A percentile compares a stretch with the other conserved stretches of the same genome.
phyloP scores from a whole-genome alignment of 2,888 invertebrate species.

The Apotomis betuletana region DNA sequence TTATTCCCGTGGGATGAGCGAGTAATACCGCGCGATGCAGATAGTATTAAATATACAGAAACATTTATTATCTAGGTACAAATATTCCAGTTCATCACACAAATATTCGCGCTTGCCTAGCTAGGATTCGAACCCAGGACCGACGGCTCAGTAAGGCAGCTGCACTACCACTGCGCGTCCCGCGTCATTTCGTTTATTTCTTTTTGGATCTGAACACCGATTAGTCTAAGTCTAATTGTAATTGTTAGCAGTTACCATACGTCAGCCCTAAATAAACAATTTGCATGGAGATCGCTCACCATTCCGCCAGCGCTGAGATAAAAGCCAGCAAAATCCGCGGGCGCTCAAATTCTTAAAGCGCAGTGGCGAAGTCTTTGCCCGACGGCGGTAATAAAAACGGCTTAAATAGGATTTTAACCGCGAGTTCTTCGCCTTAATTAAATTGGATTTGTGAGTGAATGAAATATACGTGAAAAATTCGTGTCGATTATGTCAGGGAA shows the following conservation, averaged over 20 bases:
- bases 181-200: no score
- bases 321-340: constrained; percentile 76
- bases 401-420: constrained; percentile 84
- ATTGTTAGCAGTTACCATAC: constrained; percentile 36
- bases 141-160: no score
- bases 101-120: no score
- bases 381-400: constrained; percentile 83
- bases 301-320: constrained; percentile 72
- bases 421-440: constrained; percentile 83
- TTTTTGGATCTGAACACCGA: no score
- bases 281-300: constrained; percentile 75
- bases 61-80: no score
- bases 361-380: constrained; percentile 80
- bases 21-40: no score
- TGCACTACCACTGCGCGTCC: no score
- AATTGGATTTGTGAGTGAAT: constrained; percentile 83
- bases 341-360: constrained; percentile 79
- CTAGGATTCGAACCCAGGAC: no score
- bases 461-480: constrained; percentile 82
- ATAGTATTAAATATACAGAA: no score
- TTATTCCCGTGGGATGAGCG: no score
- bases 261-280: constrained; percentile 63
- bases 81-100: no score
- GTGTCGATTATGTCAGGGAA: constrained; percentile 80
- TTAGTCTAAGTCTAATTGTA: constrained; percentile 20